Evolutionary conservation across 2,797 vertebrate species (phyloP).

Genomic region (Vireo griseus): DNA sequence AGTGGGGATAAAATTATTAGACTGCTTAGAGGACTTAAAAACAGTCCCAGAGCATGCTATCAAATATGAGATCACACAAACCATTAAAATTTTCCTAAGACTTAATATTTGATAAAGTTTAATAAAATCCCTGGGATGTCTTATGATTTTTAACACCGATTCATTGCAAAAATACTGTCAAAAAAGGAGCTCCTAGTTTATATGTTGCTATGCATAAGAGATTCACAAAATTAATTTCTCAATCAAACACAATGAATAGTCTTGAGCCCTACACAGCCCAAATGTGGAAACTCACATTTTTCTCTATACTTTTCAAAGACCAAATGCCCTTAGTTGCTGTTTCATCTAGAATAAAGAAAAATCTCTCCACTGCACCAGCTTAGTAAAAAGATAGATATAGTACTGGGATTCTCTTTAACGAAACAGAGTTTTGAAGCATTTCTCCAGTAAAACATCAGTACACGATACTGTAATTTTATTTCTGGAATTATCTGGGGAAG

Average conservation of each 20-base stretch:
- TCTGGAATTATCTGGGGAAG: neutral
- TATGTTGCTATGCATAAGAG: neutral
- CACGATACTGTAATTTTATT: neutral
- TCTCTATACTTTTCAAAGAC: neutral
- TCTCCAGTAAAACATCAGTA: neutral
- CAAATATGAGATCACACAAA: neutral
- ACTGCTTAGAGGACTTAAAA: neutral
- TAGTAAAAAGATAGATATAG: neutral
- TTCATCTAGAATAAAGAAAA: neutral
- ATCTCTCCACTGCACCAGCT: neutral
- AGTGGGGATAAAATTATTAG: neutral
- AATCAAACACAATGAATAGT: neutral
- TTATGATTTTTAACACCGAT: neutral
- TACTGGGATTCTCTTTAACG: neutral
- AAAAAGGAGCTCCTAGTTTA: neutral
- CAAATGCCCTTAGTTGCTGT: neutral
- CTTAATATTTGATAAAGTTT: neutral
- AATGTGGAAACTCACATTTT: neutral
- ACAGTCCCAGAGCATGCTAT: neutral
- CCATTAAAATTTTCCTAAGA: neutral
- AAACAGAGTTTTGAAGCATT: neutral
- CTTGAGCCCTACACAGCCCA: neutral
- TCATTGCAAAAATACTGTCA: neutral
- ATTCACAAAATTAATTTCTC: neutral
- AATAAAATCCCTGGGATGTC: neutral